These are phyloP conservation scores for Peromyscus maniculatus DNA, from an alignment of 2,113 vertebrate genomes.

Conservation along the genomic window DNA sequence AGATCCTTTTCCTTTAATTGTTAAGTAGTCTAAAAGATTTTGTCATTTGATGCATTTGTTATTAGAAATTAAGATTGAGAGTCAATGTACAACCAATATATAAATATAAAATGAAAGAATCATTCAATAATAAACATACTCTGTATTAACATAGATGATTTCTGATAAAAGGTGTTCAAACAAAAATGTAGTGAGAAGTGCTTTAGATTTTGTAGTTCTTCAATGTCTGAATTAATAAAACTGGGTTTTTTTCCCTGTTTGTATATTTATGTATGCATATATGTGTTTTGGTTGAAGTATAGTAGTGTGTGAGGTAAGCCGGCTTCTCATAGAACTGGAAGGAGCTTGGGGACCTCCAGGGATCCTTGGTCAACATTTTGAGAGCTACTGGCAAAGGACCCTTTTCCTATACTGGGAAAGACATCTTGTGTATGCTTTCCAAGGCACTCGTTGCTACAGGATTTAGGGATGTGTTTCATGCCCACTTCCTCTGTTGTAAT, in stretches of 20 bases:
- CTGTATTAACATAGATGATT: neutral
- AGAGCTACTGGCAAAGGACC: neutral
- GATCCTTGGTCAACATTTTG: neutral
- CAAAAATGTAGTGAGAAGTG: neutral
- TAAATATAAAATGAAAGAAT: neutral
- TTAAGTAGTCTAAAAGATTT: neutral
- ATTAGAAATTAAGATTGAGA: conserved; percentile 61
- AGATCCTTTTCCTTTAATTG: conserved; percentile 31
- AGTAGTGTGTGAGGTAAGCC: neutral
- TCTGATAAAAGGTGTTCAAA: conserved; percentile 40
- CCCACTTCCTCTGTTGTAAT: neutral
- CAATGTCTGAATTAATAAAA: conserved; percentile 48
- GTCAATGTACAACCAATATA: neutral
- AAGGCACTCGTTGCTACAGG: neutral
- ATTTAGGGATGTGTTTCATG: conserved; percentile 10
- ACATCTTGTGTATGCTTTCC: neutral
- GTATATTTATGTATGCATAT: neutral
- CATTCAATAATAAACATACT: conserved; percentile 25
- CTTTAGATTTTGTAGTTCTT: conserved; percentile 27
- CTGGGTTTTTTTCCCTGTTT: conserved; percentile 31
- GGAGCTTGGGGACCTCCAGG: neutral
- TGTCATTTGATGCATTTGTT: conserved; percentile 14
- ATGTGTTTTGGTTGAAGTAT: conserved; percentile 1
- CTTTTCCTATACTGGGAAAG: neutral
- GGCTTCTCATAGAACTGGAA: neutral